Evolutionary conservation across 2,797 vertebrate species (phyloP).

Genomic region (Gallirallus australis): DNA sequence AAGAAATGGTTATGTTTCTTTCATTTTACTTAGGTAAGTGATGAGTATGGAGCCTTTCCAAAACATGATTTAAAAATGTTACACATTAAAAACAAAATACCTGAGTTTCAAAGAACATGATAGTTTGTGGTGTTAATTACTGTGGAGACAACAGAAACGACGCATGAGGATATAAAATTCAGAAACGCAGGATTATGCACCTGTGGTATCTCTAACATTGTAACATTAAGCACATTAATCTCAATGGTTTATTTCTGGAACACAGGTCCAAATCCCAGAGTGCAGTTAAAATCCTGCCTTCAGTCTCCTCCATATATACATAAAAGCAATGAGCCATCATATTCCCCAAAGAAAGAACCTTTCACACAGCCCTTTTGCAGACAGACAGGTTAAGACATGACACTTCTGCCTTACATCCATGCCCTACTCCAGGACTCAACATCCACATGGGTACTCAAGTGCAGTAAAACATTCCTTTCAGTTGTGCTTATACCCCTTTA

Average conservation of each 20-base stretch:
- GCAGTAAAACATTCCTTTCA: not conserved
- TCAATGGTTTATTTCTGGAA: not conserved
- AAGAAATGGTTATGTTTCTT: not conserved
- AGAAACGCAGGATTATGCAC: not conserved
- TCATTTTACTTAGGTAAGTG: not conserved
- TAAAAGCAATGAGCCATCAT: not conserved
- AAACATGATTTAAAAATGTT: not conserved
- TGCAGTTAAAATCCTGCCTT: not conserved
- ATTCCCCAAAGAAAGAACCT: not conserved
- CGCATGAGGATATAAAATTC: not conserved
- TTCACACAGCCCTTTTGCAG: not conserved
- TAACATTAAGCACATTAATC: not conserved
- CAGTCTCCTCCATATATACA: not conserved
- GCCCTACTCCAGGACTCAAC: not conserved
- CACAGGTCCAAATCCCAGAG: not conserved
- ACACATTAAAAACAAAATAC: not conserved
- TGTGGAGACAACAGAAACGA: not conserved
- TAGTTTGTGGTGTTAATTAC: not conserved
- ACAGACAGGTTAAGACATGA: not conserved
- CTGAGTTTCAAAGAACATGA: not conserved
- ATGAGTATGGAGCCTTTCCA: not conserved
- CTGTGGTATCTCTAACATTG: not conserved
- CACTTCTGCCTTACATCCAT: not conserved
- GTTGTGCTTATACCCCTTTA: not conserved
- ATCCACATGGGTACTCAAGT: fast-evolving